Evolutionary conservation across 2,888 invertebrate genomes (phyloP).

Genomic region (Trissolcus japonicus): DNA sequence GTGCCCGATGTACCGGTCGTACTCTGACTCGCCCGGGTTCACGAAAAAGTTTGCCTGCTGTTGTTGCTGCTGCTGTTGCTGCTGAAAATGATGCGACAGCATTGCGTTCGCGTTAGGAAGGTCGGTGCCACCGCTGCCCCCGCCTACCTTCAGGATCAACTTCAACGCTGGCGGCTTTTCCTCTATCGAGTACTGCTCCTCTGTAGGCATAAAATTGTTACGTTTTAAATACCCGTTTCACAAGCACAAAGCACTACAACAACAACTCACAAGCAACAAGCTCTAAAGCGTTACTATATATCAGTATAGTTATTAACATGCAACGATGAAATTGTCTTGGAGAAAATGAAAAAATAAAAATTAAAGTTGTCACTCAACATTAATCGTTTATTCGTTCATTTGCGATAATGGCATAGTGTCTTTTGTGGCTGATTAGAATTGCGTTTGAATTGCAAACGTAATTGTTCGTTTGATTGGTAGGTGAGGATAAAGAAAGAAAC

Average conservation of each 20-base stretch:
- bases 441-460: no score
- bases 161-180: slow-evolving; percentile 81
- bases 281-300: slow-evolving; percentile 36
- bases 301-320: slow-evolving; percentile 37
- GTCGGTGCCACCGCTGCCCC: slow-evolving; percentile 77
- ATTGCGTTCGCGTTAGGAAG: slow-evolving; percentile 67
- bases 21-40: slow-evolving; percentile 70
- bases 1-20: slow-evolving; percentile 76
- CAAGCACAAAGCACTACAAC: neutral
- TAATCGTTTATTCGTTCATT: neutral
- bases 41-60: slow-evolving; percentile 74
- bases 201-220: slow-evolving; percentile 56
- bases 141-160: slow-evolving; percentile 85
- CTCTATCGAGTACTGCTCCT: slow-evolving; percentile 67
- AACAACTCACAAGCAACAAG: slow-evolving; percentile 47
- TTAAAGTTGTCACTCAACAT: no score
- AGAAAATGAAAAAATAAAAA: neutral
- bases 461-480: neutral
- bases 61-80: slow-evolving; percentile 68
- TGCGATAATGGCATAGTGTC: no score
- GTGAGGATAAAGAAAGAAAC: neutral
- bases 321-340: neutral
- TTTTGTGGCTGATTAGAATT: no score
- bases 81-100: slow-evolving; percentile 72
- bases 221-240: no score